A percentile compares a stretch with the other conserved stretches of the same genome.
Evolutionary conservation across 2,113 vertebrate species (phyloP).

Genomic region (Fregetta grallaria): DNA sequence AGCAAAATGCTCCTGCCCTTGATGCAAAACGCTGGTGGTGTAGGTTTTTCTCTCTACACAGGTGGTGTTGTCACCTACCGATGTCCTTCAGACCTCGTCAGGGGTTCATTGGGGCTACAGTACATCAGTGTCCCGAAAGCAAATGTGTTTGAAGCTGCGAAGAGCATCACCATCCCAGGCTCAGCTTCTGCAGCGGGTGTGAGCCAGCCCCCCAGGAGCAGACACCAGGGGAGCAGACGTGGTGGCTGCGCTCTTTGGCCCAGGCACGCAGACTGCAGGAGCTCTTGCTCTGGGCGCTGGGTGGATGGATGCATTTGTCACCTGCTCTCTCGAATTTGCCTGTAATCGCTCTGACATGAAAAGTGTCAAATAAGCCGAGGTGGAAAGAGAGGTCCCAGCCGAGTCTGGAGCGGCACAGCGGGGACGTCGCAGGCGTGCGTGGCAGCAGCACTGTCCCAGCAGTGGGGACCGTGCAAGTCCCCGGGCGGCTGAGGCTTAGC

Average conservation of each 20-base stretch:
- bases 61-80: neutral
- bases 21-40: too few relatives aligned
- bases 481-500: neutral
- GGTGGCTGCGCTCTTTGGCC: neutral
- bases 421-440: accelerated
- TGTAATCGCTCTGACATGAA: neutral
- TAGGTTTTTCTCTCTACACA: neutral
- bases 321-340: too few relatives aligned
- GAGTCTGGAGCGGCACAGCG: neutral
- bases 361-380: neutral
- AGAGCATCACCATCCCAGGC: neutral
- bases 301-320: neutral
- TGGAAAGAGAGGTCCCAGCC: neutral
- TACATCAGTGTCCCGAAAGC: neutral
- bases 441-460: neutral
- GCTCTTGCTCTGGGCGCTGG: neutral
- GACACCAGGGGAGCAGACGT: neutral
- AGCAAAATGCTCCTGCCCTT: neutral
- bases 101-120: neutral
- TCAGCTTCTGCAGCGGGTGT: neutral
- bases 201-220: neutral
- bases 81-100: neutral
- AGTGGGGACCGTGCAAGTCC: accelerated
- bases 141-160: neutral
- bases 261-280: accelerated